Percentiles rank a stretch among this genome's conserved stretches.
Conservation (phyloP, 2,888 invertebrate species). For the Andrena minutula region DNA sequence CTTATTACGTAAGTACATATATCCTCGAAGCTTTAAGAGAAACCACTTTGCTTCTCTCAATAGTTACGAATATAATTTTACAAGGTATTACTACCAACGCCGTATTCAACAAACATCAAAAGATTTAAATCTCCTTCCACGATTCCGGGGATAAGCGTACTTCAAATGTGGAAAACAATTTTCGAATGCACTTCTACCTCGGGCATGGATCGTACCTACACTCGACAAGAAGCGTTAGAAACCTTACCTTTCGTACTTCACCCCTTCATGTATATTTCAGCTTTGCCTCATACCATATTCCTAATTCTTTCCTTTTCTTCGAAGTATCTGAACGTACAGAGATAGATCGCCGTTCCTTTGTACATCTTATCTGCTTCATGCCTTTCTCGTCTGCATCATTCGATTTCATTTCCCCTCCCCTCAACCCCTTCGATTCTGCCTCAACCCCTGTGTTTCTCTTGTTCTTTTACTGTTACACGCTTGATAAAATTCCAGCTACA, state of each 20-base stretch:
- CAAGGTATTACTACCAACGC: too few relatives aligned
- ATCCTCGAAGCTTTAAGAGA: too few relatives aligned
- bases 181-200: background rate
- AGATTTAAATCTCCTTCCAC: background rate
- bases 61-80: too few relatives aligned
- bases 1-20: too few relatives aligned
- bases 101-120: background rate
- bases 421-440: background rate
- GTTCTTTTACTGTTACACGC: conserved; percentile 14
- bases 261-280: conserved; percentile 49
- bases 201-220: background rate
- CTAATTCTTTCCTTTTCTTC: conserved; percentile 1
- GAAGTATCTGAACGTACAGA: background rate
- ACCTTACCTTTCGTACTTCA: conserved; percentile 29
- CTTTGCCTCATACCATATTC: background rate
- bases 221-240: background rate
- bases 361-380: conserved; percentile 37
- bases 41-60: too few relatives aligned
- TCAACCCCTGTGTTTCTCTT: background rate
- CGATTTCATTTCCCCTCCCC: conserved; percentile 31
- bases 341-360: conserved; percentile 31
- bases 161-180: conserved; percentile 15
- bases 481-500: conserved; percentile 22
- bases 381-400: conserved; percentile 33
- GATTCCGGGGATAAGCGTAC: background rate